Base-by-base conservation (phyloP, 2,797 vertebrate species). In the Pipistrellus nathusii region DNA sequence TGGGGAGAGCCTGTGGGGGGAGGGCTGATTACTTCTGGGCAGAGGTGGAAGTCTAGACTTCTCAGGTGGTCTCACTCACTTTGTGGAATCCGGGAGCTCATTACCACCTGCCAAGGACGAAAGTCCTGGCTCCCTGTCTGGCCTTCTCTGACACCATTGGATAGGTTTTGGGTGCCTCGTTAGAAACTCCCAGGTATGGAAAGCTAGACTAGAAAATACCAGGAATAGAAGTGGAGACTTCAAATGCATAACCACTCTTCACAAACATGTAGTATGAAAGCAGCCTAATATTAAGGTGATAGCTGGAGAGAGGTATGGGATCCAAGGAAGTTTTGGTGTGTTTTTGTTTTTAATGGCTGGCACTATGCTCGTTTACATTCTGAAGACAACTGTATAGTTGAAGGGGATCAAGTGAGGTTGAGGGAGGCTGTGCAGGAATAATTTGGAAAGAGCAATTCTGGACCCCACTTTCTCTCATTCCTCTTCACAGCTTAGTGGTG, bases 361-460 rank as follows among this genome's bases (percentile, higher is more conserved):
- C 32, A 53, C 25, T 72, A 23, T 18, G 2, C 2, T 1, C 15
- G 20, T 83, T 71, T 76, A 48, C 41, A 62, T 86, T 68, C 46
- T 90, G 75, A 77, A 69, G 32, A 32, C n/a, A 44, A 62, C 69
- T 86, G 20, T 75, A 57, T 88, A 27, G 27, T 27, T 84, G 30
- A 32, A 72, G 76, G 32, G 12, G 46, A 9, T 69, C 30, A 66
- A 53, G 32, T 17, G 30, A 91, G 53, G 41, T 55, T 20, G 2
- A 77, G 76, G 13, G 38, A 46, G 7, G 20, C 85, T 57, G 3
- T 0, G 0, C 15, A n/a, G 57, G 13, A 88, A 15, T 30, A 46
- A 4, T 46, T 11, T 73, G 78, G 59, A 17, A 32, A 10, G 35
- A 27, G 0, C 21, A 6, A 6, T 82, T 69, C 55, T 69, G 66